A percentile compares a stretch with the other conserved stretches of the same genome.
phyloP scores from a whole-genome alignment of 2,888 invertebrate species.

The Odontocolon sp. region DNA sequence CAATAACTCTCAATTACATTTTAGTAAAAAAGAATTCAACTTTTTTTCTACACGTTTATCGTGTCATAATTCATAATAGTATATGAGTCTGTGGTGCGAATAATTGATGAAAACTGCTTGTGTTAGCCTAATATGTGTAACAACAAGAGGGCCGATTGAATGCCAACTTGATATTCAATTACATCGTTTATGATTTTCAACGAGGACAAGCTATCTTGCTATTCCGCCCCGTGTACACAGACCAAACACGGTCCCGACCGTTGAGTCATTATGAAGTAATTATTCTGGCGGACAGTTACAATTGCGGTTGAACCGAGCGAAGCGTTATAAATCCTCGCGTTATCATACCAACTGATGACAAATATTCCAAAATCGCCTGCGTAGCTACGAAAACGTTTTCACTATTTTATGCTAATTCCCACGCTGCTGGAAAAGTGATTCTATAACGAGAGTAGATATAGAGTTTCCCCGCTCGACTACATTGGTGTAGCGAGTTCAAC shows the following conservation, averaged over 20 bases:
- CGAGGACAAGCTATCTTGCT: background rate
- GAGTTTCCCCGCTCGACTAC: no score
- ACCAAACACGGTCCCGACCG: constrained; percentile 12
- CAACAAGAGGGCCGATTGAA: no score
- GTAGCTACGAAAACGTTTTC: background rate
- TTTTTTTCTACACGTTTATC: no score
- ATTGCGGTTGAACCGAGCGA: constrained; percentile 41
- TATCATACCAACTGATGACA: background rate
- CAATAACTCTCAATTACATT: no score
- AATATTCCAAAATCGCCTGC: background rate
- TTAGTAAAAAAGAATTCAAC: no score
- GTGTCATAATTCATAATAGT: no score
- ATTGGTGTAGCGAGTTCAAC: no score
- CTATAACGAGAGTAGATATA: no score
- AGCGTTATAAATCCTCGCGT: constrained; percentile 20
- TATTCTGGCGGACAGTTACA: constrained; percentile 38
- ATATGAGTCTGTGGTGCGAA: no score
- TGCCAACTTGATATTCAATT: no score
- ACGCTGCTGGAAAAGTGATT: background rate
- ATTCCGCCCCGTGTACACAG: constrained; percentile 10
- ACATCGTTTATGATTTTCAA: background rate
- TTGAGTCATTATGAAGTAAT: constrained; percentile 55
- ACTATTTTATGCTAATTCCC: constrained; percentile 27
- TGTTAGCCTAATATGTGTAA: no score
- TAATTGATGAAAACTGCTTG: no score